Percentiles rank a stretch among this genome's conserved stretches.
Evolutionary conservation across 2,888 invertebrate species (phyloP).

Genomic region (Nemurella pictetii): DNA sequence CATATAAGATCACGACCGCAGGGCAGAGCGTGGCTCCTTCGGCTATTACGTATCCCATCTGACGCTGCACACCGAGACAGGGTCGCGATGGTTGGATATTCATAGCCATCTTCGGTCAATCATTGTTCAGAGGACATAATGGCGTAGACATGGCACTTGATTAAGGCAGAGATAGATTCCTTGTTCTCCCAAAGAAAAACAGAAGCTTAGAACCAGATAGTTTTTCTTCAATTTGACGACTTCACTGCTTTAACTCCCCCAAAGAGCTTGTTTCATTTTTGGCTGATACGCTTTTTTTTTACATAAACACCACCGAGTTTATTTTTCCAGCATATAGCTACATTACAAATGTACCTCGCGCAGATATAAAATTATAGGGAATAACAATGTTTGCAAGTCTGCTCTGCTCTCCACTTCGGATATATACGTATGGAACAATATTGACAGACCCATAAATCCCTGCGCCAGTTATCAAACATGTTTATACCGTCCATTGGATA

Average conservation of each 20-base stretch:
- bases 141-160: neutral
- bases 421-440: neutral
- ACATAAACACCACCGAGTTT: neutral
- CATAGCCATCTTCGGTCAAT: neutral
- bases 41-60: neutral
- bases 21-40: no score
- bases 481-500: constrained; percentile 14
- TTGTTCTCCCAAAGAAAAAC: neutral
- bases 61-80: neutral
- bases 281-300: neutral
- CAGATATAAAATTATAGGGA: neutral
- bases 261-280: neutral
- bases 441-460: constrained; percentile 20
- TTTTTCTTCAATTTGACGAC: neutral
- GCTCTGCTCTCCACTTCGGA: neutral
- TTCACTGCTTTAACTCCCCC: neutral
- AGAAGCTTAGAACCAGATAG: neutral
- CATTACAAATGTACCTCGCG: neutral
- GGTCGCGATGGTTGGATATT: neutral
- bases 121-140: no score
- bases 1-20: constrained; percentile 2
- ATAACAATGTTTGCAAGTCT: neutral
- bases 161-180: neutral
- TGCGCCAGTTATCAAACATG: constrained; percentile 14
- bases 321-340: neutral